Conservation (phyloP, 2,888 invertebrate species). For the Sacculina carcini region DNA sequence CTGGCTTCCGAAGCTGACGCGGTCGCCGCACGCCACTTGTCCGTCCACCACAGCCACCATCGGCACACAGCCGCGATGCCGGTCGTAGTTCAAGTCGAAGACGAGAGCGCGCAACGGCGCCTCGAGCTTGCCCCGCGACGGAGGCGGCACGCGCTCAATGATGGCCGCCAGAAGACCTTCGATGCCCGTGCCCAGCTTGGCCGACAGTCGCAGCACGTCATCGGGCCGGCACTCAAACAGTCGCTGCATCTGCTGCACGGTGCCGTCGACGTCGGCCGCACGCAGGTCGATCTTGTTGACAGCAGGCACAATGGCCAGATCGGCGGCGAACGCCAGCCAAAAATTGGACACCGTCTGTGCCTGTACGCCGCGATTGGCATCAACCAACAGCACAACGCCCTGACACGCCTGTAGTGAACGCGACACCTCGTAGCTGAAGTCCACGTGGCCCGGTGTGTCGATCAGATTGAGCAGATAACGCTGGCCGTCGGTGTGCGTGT, state of each 20-base stretch:
- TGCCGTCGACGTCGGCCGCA: slow-evolving; percentile 58
- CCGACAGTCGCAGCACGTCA: slow-evolving; percentile 58
- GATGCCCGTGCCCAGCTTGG: slow-evolving; percentile 67
- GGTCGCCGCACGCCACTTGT: slow-evolving; percentile 18
- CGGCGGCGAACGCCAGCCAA: slow-evolving; percentile 55
- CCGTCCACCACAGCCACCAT: slow-evolving; percentile 19
- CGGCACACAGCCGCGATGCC: slow-evolving; percentile 31
- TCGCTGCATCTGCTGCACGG: slow-evolving; percentile 40
- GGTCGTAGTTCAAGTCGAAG: slow-evolving; percentile 85
- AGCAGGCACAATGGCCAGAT: slow-evolving; percentile 63
- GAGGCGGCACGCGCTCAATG: slow-evolving; percentile 49
- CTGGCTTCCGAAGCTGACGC: slow-evolving; percentile 16
- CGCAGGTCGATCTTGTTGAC: slow-evolving; percentile 91
- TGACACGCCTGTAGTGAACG: slow-evolving; percentile 43
- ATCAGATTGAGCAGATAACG: slow-evolving; percentile 69
- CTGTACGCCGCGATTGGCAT: slow-evolving; percentile 79
- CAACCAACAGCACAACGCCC: slow-evolving; percentile 77
- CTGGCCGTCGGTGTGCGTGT: slow-evolving; percentile 25
- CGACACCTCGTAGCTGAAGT: slow-evolving; percentile 76
- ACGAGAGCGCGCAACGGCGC: slow-evolving; percentile 48
- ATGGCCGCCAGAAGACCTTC: slow-evolving; percentile 46
- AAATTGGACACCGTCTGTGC: slow-evolving; percentile 96
- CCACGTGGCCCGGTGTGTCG: slow-evolving; percentile 95
- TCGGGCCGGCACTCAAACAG: slow-evolving; percentile 52
- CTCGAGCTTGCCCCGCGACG: slow-evolving; percentile 22